phyloP scores from a whole-genome alignment of 1,140 invertebrate species.

The Epicauta chinensis region DNA sequence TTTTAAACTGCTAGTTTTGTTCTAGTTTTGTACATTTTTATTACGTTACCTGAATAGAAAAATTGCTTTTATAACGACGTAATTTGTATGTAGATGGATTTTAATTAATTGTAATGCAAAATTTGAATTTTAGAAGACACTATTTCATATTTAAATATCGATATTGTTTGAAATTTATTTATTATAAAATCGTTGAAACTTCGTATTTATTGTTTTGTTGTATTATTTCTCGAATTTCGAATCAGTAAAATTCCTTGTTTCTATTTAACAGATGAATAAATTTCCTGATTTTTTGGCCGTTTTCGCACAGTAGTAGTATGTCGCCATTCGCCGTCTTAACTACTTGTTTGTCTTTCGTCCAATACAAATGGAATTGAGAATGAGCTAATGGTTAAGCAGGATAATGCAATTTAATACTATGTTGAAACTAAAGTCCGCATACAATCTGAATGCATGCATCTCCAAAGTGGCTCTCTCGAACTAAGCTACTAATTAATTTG shows the following conservation, averaged over 20 bases:
- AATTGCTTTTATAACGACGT: constrained; percentile 10
- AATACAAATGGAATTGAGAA: constrained; percentile 4
- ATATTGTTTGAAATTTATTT: background rate
- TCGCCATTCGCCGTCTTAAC: too few species aligned
- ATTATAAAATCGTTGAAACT: constrained; percentile 6
- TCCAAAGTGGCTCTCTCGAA: constrained; percentile 13
- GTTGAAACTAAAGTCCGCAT: constrained; percentile 10
- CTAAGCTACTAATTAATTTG: constrained; percentile 18
- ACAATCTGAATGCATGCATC: constrained; percentile 16
- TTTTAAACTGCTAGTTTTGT: background rate
- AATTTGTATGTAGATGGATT: constrained; percentile 16
- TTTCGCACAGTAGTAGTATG: constrained; percentile 2
- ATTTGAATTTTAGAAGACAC: constrained; percentile 2
- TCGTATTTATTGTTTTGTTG: constrained; percentile 1
- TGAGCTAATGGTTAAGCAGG: constrained; percentile 13
- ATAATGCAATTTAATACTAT: constrained; percentile 15
- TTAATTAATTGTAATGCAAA: constrained; percentile 1
- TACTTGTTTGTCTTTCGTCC: background rate
- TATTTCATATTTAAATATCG: constrained; percentile 5
- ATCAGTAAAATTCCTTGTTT: background rate
- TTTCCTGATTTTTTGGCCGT: background rate
- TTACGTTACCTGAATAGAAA: constrained; percentile 5
- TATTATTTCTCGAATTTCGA: constrained; percentile 4
- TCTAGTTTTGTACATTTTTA: background rate
- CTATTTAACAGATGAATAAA: background rate